These are phyloP conservation scores for Mus caroli DNA, from an alignment of 2,797 vertebrate genomes.

Conservation along the genomic window DNA sequence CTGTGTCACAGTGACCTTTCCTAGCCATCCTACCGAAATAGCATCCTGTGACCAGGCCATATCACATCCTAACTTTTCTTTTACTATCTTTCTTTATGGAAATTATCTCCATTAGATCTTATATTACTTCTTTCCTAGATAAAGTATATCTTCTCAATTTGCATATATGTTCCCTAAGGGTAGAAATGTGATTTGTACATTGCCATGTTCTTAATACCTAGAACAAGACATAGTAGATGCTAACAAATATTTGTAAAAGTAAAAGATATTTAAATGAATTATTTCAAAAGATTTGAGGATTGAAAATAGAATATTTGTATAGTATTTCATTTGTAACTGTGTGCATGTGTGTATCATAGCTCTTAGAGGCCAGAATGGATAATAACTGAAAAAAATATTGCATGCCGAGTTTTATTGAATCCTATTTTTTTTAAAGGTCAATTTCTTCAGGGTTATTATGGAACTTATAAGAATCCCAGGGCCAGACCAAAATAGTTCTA, in stretches of 20 bases:
- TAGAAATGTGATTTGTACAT: neutral
- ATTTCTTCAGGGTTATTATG: constrained; percentile 31
- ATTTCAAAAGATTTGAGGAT: neutral
- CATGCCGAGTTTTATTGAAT: constrained; percentile 24
- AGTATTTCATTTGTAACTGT: neutral
- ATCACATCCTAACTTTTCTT: neutral
- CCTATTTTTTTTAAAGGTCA: neutral
- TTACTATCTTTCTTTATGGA: too few relatives aligned
- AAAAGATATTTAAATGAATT: neutral
- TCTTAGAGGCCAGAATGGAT: neutral
- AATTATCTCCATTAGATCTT: neutral
- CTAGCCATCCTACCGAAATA: neutral
- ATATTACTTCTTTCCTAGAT: neutral
- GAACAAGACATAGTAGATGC: neutral
- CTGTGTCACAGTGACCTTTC: neutral
- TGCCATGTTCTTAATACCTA: neutral
- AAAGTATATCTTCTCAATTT: neutral
- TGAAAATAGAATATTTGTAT: neutral
- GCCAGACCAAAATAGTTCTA: constrained; percentile 18
- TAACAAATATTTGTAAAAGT: constrained; percentile 25
- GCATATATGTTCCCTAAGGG: neutral
- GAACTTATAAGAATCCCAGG: constrained; percentile 39
- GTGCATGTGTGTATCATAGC: neutral
- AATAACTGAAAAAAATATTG: constrained; percentile 28
- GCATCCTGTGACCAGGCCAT: neutral